A percentile compares a stretch with the other conserved stretches of the same genome.
These are phyloP conservation scores for Liposcelis brunnea DNA, from an alignment of 2,888 invertebrate genomes.

Conservation along the genomic window DNA sequence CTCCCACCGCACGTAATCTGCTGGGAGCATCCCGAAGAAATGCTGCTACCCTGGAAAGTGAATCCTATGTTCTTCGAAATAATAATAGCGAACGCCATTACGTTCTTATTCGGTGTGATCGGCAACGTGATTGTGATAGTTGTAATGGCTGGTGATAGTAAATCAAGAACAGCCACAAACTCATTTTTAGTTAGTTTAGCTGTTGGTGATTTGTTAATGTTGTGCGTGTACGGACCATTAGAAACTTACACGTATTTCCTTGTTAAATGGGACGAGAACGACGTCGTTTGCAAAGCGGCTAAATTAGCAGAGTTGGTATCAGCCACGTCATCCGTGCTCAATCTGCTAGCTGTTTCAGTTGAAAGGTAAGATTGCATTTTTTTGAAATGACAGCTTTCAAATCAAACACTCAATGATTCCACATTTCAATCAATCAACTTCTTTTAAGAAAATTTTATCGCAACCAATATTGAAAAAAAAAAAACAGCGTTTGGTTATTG, in stretches of 20 bases:
- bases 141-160: constrained; percentile 26
- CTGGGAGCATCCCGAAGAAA: constrained; percentile 21
- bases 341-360: constrained; percentile 31
- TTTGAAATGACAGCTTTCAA: neutral
- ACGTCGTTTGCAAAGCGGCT: constrained; percentile 29
- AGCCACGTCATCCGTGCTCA: constrained; percentile 30
- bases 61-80: constrained; percentile 22
- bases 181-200: constrained; percentile 23
- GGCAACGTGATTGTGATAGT: constrained; percentile 30
- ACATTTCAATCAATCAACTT: no score
- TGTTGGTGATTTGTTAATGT: constrained; percentile 29
- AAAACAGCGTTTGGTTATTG: no score
- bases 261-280: constrained; percentile 26
- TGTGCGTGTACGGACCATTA: constrained; percentile 29
- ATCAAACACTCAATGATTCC: no score
- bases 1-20: constrained; percentile 9
- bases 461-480: no score
- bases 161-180: constrained; percentile 22
- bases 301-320: constrained; percentile 30
- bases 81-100: constrained; percentile 21
- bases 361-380: constrained; percentile 31
- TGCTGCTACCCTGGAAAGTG: constrained; percentile 21
- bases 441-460: no score
- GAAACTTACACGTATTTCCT: constrained; percentile 27
- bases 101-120: constrained; percentile 26